Conservation (phyloP, 2,888 invertebrate species). For the Uropetala carovei region DNA sequence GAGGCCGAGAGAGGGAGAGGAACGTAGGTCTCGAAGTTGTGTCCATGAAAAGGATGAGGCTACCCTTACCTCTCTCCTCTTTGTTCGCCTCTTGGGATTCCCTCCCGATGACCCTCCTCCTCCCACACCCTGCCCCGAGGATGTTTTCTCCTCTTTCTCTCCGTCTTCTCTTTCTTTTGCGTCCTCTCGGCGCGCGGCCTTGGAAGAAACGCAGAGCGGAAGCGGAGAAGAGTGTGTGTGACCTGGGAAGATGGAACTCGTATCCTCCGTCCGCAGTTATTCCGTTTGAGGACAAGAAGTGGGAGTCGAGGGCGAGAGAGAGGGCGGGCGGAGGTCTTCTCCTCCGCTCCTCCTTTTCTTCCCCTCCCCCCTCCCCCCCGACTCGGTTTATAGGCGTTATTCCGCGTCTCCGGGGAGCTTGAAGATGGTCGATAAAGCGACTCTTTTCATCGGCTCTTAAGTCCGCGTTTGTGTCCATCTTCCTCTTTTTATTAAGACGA, state of each 20-base stretch:
- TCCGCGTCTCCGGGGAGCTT: not conserved
- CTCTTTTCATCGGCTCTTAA: not conserved
- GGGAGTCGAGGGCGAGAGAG: no score
- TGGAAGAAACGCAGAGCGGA: not conserved
- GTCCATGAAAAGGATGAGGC: no score
- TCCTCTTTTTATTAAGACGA: not conserved
- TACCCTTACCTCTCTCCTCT: no score
- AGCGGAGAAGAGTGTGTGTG: not conserved
- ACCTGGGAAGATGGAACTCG: not conserved
- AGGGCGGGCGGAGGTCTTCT: no score
- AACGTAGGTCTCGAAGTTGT: no score
- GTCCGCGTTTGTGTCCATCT: not conserved
- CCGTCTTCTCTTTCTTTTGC: not conserved
- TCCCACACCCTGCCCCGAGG: no score
- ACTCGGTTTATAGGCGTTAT: not conserved
- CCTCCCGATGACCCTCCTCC: no score
- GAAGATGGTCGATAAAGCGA: not conserved
- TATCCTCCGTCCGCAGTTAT: not conserved
- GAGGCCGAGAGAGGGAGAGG: no score
- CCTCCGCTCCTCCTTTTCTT: not conserved
- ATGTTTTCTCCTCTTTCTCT: not conserved
- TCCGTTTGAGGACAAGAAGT: not conserved
- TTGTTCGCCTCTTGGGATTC: no score
- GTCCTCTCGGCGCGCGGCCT: not conserved
- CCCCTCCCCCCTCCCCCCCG: not conserved